phyloP scores from a whole-genome alignment of 1,140 invertebrate species.

The Caenorhabditis tropicalis region DNA sequence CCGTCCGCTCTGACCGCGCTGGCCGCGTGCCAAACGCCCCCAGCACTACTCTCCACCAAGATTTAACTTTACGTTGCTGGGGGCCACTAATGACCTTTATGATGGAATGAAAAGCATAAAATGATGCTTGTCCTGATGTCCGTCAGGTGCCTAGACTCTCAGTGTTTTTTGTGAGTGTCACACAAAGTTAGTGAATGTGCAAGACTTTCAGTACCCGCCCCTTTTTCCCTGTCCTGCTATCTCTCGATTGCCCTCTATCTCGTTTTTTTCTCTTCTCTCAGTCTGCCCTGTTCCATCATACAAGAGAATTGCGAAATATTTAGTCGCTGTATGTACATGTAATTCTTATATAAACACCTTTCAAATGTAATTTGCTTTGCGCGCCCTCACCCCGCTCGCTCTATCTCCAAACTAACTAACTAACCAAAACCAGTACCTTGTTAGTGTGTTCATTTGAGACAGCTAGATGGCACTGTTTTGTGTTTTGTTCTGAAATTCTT shows the following conservation, averaged over 20 bases:
- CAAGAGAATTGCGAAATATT: slow-evolving; percentile 34
- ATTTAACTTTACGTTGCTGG: slow-evolving; percentile 1
- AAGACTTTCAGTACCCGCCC: not conserved
- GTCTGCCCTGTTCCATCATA: slow-evolving; percentile 25
- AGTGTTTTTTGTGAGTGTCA: slow-evolving; percentile 24
- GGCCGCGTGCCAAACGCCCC: not conserved
- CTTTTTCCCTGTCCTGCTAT: not conserved
- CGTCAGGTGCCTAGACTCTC: slow-evolving; percentile 21
- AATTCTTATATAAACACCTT: slow-evolving; percentile 43
- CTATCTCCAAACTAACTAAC: slow-evolving; percentile 2
- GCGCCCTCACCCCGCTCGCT: not conserved
- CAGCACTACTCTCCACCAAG: not conserved
- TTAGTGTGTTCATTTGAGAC: not conserved
- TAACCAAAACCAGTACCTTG: slow-evolving; percentile 39
- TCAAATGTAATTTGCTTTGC: slow-evolving; percentile 39
- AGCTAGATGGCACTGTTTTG: not conserved
- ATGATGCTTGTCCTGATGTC: not conserved
- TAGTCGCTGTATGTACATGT: slow-evolving; percentile 32
- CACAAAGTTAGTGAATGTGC: slow-evolving; percentile 6
- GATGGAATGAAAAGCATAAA: not conserved
- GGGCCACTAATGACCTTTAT: slow-evolving; percentile 1
- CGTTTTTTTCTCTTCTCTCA: slow-evolving; percentile 23
- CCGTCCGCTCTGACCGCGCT: not conserved
- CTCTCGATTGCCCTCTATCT: slow-evolving; percentile 33
- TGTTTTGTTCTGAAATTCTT: not conserved